Percentiles rank a stretch among this genome's conserved stretches.
Evolutionary conservation across 2,113 vertebrate species (phyloP).

Genomic region (Psittacula cyanocephala): DNA sequence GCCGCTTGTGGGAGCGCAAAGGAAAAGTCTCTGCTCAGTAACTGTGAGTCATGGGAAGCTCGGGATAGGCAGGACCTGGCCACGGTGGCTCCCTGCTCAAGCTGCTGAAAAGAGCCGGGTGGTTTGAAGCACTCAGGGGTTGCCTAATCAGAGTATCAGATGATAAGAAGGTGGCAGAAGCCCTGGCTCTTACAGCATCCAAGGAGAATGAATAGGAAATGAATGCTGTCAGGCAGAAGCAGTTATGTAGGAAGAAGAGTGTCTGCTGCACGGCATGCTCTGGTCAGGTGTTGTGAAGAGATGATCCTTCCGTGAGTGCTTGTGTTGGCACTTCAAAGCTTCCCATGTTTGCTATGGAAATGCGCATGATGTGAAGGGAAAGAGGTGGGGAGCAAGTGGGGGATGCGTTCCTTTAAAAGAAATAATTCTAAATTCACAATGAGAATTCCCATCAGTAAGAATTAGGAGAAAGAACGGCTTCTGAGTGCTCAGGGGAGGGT

Average conservation of each 20-base stretch:
- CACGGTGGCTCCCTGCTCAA: fast-evolving
- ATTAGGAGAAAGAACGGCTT: not conserved
- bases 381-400: not conserved
- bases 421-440: not conserved
- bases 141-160: not conserved
- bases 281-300: not conserved
- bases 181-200: not conserved
- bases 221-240: not conserved
- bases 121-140: not conserved
- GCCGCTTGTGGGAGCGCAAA: not conserved
- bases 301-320: fast-evolving
- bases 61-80: fast-evolving
- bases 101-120: not conserved
- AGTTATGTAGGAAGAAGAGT: not conserved
- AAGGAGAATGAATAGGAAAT: not conserved
- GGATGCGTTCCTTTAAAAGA: not conserved
- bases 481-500: not conserved
- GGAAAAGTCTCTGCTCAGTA: not conserved
- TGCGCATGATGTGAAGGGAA: fast-evolving
- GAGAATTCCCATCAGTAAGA: not conserved
- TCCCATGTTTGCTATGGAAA: not conserved
- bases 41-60: fast-evolving
- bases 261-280: not conserved
- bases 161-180: not conserved
- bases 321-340: not conserved